These are phyloP conservation scores for Platycnemis pennipes DNA, from an alignment of 2,888 invertebrate species.

Conservation along the genomic window DNA sequence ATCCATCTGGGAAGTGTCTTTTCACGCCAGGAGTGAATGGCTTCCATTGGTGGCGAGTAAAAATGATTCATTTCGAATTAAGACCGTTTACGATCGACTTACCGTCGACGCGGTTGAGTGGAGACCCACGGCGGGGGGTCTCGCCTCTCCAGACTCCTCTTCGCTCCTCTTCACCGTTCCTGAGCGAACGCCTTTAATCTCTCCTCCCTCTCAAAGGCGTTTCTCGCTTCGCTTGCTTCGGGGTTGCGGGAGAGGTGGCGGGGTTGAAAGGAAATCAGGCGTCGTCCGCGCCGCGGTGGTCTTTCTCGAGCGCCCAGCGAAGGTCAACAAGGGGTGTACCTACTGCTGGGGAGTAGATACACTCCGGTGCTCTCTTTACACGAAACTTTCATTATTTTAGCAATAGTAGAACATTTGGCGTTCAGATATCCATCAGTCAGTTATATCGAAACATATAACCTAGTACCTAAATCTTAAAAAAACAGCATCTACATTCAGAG, in stretches of 20 bases:
- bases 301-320: not conserved
- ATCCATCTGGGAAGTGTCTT: not conserved
- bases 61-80: constrained; percentile 41
- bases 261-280: not conserved
- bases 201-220: not conserved
- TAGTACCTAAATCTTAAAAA: no score
- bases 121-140: not conserved
- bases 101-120: constrained; percentile 5
- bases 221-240: not conserved
- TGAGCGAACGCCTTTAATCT: not conserved
- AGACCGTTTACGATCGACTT: not conserved
- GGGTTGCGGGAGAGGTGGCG: not conserved
- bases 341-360: no score
- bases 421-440: no score
- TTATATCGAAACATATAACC: no score
- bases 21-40: constrained; percentile 17
- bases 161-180: not conserved
- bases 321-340: not conserved
- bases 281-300: not conserved
- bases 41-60: not conserved
- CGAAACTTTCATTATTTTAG: no score
- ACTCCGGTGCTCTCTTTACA: no score
- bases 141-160: not conserved
- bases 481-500: no score
- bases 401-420: no score